Base-by-base conservation (phyloP, 2,888 invertebrate genomes). In the Diloba caeruleocephala region DNA sequence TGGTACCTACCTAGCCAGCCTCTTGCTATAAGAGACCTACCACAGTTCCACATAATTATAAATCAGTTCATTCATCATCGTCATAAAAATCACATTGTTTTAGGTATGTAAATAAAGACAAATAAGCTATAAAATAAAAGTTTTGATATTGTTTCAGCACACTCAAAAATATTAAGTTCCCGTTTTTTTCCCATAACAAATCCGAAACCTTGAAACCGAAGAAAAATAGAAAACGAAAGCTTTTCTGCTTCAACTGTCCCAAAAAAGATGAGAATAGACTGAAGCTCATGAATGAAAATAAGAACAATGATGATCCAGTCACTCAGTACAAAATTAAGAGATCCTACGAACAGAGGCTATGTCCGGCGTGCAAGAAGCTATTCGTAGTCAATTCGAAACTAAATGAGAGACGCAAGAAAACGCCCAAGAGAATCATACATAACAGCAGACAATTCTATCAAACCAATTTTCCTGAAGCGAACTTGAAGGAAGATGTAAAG, bases 181-280 rank as follows among this genome's bases (percentile, higher is more conserved):
- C 90, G 80, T 89, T 89, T 89, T 90, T 90, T 88, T 89, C 81
- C 82, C 87, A 61, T 88, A 81, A 82, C 10, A 82, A 82, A 69
- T 54, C 70, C 23, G 74, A 41, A 48, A 48, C 48, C 6, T 6
- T 60, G 19, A 75, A 77, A 25, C 21, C 64, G 0, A 84, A 81
- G 26, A 81, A 78, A 53, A 67, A 66, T 14, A 84, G 81, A 46
- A 87, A 84, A 52, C 78, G 81, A 38, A 86, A 78, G 53, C 44
- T 80, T 0, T 79, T 82, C 39, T 64, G 65, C 44, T 60, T 75
- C 5, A 76, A 69, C 5, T 74, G 74, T 17, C 33, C 60, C 3
- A 77, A 67, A 33, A 68, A 67, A 28, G 43, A 60, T 0, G 14
- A 19, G 1, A 8, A 1, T 7, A 9, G 8, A 7, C 3, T 9